Evolutionary conservation across 2,113 vertebrate species (phyloP).

Genomic region (Lepus europaeus): DNA sequence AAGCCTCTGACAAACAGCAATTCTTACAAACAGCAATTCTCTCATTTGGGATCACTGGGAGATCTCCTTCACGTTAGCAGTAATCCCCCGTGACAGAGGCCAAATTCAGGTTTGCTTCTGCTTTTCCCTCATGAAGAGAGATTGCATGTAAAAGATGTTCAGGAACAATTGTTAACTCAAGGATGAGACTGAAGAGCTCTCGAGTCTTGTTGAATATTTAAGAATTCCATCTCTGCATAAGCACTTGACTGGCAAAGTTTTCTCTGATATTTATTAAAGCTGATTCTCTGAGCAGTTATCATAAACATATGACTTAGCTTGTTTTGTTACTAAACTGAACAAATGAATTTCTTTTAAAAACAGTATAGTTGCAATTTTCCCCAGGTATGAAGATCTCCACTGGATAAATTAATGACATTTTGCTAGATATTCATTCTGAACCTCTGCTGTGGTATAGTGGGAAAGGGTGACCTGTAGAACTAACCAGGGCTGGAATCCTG

Average conservation of each 20-base stretch:
- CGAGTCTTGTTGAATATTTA: not conserved
- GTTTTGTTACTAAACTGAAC: not conserved
- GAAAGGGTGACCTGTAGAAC: not conserved
- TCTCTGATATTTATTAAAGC: constrained; percentile 29
- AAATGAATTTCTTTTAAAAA: not conserved
- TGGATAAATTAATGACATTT: not conserved
- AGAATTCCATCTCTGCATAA: not conserved
- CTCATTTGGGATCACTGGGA: not conserved
- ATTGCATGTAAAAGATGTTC: not conserved
- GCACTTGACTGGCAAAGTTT: not conserved
- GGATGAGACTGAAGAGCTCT: not conserved
- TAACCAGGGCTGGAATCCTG: not conserved
- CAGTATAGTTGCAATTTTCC: not conserved
- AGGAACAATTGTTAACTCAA: not conserved
- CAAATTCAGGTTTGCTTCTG: not conserved
- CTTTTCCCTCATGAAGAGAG: not conserved
- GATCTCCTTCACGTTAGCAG: not conserved
- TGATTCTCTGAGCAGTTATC: not conserved
- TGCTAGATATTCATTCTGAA: not conserved
- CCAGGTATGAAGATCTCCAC: not conserved
- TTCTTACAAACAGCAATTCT: not conserved
- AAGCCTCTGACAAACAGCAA: not conserved
- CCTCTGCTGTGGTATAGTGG: not conserved
- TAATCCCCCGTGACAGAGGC: not conserved
- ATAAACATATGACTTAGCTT: not conserved